phyloP scores from a whole-genome alignment of 2,113 vertebrate genomes.

The Rhagologus leucostigma region DNA sequence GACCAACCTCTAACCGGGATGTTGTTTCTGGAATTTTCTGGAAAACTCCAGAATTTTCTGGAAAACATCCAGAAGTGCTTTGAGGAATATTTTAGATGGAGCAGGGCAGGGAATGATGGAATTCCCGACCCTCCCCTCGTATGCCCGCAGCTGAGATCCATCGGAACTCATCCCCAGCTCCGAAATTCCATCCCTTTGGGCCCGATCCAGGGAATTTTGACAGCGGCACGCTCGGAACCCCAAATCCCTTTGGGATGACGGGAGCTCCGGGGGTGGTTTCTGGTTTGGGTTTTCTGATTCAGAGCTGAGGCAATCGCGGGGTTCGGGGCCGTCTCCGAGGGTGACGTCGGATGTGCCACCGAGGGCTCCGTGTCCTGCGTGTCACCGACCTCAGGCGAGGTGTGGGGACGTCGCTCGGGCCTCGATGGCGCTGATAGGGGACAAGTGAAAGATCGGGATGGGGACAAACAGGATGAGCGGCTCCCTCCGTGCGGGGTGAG shows the following conservation, averaged over 20 bases:
- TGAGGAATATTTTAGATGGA: neutral
- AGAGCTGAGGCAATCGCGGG: neutral
- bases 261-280: neutral
- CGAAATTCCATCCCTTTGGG: accelerated
- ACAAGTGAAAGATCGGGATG: neutral
- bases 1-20: neutral
- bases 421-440: neutral
- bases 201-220: accelerated
- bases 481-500: neutral
- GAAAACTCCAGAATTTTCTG: neutral
- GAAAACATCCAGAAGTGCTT: neutral
- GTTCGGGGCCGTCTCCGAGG: neutral
- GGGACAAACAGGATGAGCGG: neutral
- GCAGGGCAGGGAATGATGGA: neutral
- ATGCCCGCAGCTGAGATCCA: accelerated
- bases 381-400: neutral
- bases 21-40: neutral
- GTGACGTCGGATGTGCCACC: neutral
- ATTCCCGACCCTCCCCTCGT: neutral
- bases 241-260: neutral
- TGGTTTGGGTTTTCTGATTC: neutral
- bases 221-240: neutral
- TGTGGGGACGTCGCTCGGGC: neutral
- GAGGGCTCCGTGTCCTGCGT: neutral
- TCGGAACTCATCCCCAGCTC: neutral